A percentile compares a stretch with the other conserved stretches of the same genome.
Evolutionary conservation across 2,888 invertebrate genomes (phyloP).

Genomic region (Stenichneumon culpator): DNA sequence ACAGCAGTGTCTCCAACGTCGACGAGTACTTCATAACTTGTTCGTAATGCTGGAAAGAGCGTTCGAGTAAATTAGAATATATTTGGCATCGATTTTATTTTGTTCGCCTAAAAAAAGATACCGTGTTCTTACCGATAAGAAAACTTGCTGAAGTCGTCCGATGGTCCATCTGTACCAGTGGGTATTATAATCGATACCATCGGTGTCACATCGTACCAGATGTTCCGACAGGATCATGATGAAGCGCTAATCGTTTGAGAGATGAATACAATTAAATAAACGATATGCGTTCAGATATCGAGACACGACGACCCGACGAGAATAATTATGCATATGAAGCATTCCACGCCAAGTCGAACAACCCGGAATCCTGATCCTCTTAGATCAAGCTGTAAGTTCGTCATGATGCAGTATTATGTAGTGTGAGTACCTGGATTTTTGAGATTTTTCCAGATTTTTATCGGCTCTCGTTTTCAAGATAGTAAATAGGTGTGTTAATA

Average conservation of each 20-base stretch:
- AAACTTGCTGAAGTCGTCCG: conserved; percentile 97
- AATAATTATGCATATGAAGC: background rate
- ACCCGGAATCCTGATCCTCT: too few species aligned
- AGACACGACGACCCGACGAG: background rate
- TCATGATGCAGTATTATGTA: too few species aligned
- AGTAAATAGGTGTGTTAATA: too few species aligned
- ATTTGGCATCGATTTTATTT: background rate
- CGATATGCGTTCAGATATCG: background rate
- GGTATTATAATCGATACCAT: conserved; percentile 96
- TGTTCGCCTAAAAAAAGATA: background rate
- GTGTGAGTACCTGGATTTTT: too few species aligned
- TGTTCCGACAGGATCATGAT: conserved; percentile 99
- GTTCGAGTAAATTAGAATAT: background rate
- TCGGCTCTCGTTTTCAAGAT: too few species aligned
- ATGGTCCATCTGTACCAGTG: conserved; percentile 99
- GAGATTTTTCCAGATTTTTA: too few species aligned
- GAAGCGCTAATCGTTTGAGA: conserved; percentile 89
- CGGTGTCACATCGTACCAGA: conserved; percentile 96
- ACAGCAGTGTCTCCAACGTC: conserved; percentile 97
- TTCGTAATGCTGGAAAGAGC: conserved; percentile 94
- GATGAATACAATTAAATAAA: conserved; percentile 46
- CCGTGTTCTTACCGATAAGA: conserved; percentile 91
- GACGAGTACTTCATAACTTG: conserved; percentile 99
- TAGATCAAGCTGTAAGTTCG: too few species aligned
- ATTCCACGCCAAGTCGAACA: too few species aligned